phyloP scores from a whole-genome alignment of 2,797 vertebrate genomes.

The Vespertilio murinus region DNA sequence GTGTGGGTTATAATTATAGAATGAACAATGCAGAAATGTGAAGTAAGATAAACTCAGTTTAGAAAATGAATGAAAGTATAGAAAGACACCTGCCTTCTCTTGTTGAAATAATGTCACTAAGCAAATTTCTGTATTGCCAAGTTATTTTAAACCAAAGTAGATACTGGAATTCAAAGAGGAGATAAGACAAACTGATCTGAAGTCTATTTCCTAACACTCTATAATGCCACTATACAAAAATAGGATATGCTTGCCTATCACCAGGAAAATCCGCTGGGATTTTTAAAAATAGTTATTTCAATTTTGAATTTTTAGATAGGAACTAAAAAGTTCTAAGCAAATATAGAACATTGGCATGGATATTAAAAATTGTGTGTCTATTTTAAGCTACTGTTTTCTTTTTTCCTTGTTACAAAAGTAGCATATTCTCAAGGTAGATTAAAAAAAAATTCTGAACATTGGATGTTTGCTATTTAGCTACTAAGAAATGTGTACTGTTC shows the following conservation, averaged over 20 bases:
- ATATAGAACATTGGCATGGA: not conserved
- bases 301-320: conserved; percentile 50
- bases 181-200: not conserved
- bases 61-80: not conserved
- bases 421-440: conserved; percentile 16
- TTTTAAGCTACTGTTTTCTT: conserved; percentile 51
- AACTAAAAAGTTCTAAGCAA: conserved; percentile 46
- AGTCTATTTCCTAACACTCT: conserved; percentile 23
- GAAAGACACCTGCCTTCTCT: not conserved
- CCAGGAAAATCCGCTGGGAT: not conserved
- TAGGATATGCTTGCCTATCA: conserved; percentile 26
- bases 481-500: not conserved
- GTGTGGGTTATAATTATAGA: not conserved
- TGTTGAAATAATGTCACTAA: not conserved
- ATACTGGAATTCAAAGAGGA: conserved; percentile 5
- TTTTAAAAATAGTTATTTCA: conserved; percentile 62
- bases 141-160: not conserved
- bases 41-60: not conserved
- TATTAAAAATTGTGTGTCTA: conserved; percentile 43
- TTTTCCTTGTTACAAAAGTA: conserved; percentile 44
- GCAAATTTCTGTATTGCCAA: not conserved
- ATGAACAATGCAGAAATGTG: not conserved
- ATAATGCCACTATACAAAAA: conserved; percentile 6
- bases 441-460: not conserved
- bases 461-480: conserved; percentile 1